Percentiles rank a stretch among this genome's conserved stretches.
Evolutionary conservation across 2,113 vertebrate species (phyloP).

Genomic region (Thryonomys swinderianus): DNA sequence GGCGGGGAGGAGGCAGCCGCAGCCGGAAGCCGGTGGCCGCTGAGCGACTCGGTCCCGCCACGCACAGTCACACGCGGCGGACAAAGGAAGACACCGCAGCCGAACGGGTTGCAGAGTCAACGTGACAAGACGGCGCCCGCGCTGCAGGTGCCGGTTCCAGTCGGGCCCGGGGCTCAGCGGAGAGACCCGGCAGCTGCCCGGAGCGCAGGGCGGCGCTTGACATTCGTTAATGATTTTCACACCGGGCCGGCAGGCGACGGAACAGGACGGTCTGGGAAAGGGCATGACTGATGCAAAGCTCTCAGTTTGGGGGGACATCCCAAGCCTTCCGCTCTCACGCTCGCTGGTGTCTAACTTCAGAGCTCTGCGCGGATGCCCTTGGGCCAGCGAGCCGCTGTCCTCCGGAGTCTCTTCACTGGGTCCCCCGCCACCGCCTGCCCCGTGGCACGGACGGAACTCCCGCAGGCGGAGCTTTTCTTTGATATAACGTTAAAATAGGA

Average conservation of each 20-base stretch:
- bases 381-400: background rate
- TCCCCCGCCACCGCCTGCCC: too few relatives aligned
- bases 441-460: background rate
- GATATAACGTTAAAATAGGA: background rate
- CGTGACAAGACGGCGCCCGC: too few relatives aligned
- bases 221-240: slow-evolving; percentile 2
- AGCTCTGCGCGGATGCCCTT: background rate
- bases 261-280: background rate
- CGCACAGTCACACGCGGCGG: too few relatives aligned
- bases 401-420: background rate
- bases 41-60: too few relatives aligned
- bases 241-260: background rate
- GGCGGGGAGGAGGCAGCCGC: background rate
- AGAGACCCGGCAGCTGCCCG: background rate
- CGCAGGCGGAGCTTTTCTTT: background rate
- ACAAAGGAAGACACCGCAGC: too few relatives aligned
- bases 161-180: background rate
- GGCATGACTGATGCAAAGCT: background rate
- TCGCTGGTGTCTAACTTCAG: background rate
- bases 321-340: background rate
- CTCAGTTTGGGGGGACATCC: background rate
- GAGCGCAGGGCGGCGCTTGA: background rate
- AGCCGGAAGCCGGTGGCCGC: background rate
- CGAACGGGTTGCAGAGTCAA: too few relatives aligned
- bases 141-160: background rate